phyloP scores from a whole-genome alignment of 2,113 vertebrate genomes.

The Arenaria interpres region DNA sequence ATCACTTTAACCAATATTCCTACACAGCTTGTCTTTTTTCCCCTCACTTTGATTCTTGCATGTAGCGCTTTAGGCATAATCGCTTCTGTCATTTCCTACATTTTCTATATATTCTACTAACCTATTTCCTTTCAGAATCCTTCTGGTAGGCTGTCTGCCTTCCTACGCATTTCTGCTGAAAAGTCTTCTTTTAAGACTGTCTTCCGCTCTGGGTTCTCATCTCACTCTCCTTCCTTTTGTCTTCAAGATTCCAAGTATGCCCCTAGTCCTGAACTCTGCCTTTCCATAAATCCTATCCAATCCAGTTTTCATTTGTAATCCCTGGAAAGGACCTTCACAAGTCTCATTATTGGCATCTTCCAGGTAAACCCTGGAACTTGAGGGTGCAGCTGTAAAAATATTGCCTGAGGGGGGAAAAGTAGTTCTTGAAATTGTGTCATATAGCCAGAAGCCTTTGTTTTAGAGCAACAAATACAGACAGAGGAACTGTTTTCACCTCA shows the following conservation, averaged over 20 bases:
- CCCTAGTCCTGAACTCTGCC: not conserved
- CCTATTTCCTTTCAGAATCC: not conserved
- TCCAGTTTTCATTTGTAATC: not conserved
- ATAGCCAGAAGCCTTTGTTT: not conserved
- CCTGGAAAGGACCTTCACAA: not conserved
- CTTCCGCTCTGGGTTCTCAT: not conserved
- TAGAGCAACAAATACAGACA: not conserved
- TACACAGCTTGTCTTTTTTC: not conserved
- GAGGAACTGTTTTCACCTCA: not conserved
- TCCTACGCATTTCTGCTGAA: not conserved
- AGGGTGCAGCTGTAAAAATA: not conserved
- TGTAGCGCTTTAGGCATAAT: not conserved
- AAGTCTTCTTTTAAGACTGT: not conserved
- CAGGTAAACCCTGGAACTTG: not conserved
- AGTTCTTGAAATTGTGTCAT: not conserved
- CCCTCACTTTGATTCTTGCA: not conserved
- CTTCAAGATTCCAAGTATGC: not conserved
- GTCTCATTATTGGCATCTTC: not conserved
- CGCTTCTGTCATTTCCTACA: not conserved
- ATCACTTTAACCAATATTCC: not conserved
- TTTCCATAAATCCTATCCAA: not conserved
- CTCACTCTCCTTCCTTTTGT: not conserved
- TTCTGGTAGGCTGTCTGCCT: not conserved
- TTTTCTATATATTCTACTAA: not conserved
- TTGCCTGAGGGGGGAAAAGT: not conserved